phyloP scores from a whole-genome alignment of 2,797 vertebrate genomes.

The Neostethus bicornis region DNA sequence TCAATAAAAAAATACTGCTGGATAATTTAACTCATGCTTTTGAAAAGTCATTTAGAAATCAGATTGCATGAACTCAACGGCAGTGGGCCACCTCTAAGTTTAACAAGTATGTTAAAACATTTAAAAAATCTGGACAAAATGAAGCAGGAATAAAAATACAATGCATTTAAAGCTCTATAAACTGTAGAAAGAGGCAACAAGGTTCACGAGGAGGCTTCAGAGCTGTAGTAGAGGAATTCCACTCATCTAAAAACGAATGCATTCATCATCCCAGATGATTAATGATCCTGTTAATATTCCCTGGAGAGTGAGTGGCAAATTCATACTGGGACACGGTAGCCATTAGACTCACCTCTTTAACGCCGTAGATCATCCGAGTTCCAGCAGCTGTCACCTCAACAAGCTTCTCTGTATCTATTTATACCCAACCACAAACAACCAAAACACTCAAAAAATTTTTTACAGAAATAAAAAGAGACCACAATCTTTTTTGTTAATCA shows the following conservation, averaged over 20 bases:
- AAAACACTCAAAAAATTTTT: slow-evolving; percentile 1
- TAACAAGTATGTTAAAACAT: neutral
- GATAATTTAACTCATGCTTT: slow-evolving; percentile 21
- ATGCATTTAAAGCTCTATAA: slow-evolving; percentile 26
- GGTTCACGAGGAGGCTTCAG: neutral
- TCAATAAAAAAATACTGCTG: slow-evolving; percentile 6
- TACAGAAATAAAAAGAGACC: slow-evolving; percentile 5
- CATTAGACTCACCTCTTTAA: slow-evolving; percentile 57
- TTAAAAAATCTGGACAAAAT: neutral
- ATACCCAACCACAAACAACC: slow-evolving; percentile 17
- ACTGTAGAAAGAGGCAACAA: slow-evolving; percentile 1
- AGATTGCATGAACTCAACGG: slow-evolving; percentile 17
- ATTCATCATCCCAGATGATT: slow-evolving; percentile 47
- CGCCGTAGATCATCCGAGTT: slow-evolving; percentile 52
- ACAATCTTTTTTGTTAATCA: slow-evolving; percentile 18
- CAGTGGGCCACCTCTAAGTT: slow-evolving; percentile 5
- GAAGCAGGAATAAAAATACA: neutral
- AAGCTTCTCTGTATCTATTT: slow-evolving; percentile 23
- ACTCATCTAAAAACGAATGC: slow-evolving; percentile 40
- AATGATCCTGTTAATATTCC: slow-evolving; percentile 37
- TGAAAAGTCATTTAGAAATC: slow-evolving; percentile 19
- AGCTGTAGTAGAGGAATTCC: slow-evolving; percentile 18
- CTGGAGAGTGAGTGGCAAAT: slow-evolving; percentile 68
- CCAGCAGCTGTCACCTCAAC: slow-evolving; percentile 32
- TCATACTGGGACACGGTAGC: slow-evolving; percentile 46